Evolutionary conservation across 1,140 invertebrate genomes (phyloP), one percentile per base, ranked within the genome.

Genomic region (Aphaenogaster rudis): DNA sequence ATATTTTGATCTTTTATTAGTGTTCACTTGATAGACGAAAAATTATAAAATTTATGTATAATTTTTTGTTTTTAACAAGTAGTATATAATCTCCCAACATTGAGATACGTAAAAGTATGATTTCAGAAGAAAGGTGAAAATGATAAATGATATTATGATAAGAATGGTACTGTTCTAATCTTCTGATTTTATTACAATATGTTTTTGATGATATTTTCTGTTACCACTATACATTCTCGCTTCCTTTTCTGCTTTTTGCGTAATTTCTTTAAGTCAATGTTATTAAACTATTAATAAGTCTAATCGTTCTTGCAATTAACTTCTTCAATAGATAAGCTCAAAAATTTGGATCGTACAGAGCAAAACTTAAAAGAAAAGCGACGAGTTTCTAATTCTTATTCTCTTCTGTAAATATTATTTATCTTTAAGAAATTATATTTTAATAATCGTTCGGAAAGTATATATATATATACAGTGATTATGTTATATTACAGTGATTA

Each of bases 201-300:
- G 36, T 74, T 74, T 74, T 5, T 74, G 17, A 72, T 33, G 13
- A 71, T 76, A 57, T 36, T 42, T 72, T 76, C n/a, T 15, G 17
- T 74, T 54, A 39, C 11, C 1, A 76, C 9, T 50, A 50, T 7
- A 71, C 3, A 28, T 28, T 72, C 42, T 57, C 1, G 9, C 17
- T 78, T 45, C 6, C 15, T 61, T n/a, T 13, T 28, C 3, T 78
- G 0, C 17, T n/a, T 36, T 61, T 66, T 5, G 11, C 0, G 1
- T 45, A 39, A 4, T 2, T 78, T 36, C 5, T 48, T 48, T 45
- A 64, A 36, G 13, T 42, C 17, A 21, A n/a, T 15, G 4, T 61
- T 45, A 28, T 77, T 33, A 33, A 28, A 45, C 15, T 28, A 28
- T 33, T 45, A 33, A 64, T 33, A 61, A 59, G 33, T 4, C 11